Percentiles rank a stretch among this genome's conserved stretches.
These are phyloP conservation scores for Danio choprae DNA, from an alignment of 2,797 vertebrate genomes.

Conservation along the genomic window DNA sequence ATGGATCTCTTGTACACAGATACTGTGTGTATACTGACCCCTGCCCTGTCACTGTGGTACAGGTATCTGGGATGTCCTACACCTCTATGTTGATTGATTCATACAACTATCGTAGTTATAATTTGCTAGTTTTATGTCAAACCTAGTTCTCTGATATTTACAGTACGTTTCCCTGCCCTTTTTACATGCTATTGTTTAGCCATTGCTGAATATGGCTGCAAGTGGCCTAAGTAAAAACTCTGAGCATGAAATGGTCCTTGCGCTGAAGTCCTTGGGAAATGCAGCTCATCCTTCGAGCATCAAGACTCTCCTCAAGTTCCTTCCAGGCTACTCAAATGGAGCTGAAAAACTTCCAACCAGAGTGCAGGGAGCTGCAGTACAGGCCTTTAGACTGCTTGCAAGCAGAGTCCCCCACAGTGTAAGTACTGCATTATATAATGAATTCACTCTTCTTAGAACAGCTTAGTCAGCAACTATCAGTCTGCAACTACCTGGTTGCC, in stretches of 20 bases:
- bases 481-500: too few species aligned
- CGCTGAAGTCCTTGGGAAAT: slow-evolving; percentile 87
- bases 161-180: neutral
- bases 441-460: neutral
- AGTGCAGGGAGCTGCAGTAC: slow-evolving; percentile 81
- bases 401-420: slow-evolving; percentile 81
- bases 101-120: neutral
- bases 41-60: slow-evolving; percentile 77
- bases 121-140: neutral
- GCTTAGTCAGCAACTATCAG: too few species aligned
- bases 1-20: slow-evolving; percentile 83
- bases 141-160: neutral
- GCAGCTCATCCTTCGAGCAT: slow-evolving; percentile 83
- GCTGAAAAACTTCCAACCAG: slow-evolving; percentile 71
- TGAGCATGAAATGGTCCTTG: slow-evolving; percentile 79
- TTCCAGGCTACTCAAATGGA: slow-evolving; percentile 77
- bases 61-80: slow-evolving; percentile 72
- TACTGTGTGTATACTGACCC: slow-evolving; percentile 73
- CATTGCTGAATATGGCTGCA: slow-evolving; percentile 80
- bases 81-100: neutral
- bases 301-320: slow-evolving; percentile 84
- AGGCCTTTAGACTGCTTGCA: slow-evolving; percentile 83
- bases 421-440: slow-evolving; percentile 57
- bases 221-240: slow-evolving; percentile 73
- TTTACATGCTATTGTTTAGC: slow-evolving; percentile 69